Evolutionary conservation across 2,888 invertebrate species (phyloP).

Genomic region (Sesia apiformis): DNA sequence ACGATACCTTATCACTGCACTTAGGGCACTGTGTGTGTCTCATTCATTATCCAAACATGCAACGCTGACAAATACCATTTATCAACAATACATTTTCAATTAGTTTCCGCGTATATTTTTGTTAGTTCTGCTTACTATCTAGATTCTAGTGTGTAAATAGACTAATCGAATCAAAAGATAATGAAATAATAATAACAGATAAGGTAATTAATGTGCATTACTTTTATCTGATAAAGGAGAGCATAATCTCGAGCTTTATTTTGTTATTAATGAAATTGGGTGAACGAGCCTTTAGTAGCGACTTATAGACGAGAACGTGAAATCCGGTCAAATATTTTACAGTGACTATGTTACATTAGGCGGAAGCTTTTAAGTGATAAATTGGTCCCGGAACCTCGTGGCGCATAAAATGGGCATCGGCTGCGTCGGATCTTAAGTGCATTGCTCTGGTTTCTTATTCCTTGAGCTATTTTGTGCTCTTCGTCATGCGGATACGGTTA

Average conservation of each 20-base stretch:
- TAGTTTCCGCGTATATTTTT: no score
- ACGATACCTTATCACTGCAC: conserved; percentile 55
- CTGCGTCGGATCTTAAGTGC: conserved; percentile 46
- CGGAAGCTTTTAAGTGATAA: conserved; percentile 73
- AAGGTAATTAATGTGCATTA: no score
- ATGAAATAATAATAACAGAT: no score
- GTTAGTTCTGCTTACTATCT: no score
- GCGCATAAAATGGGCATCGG: conserved; percentile 63
- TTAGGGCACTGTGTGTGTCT: neutral
- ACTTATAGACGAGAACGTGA: neutral
- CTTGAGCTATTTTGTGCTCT: conserved; percentile 12
- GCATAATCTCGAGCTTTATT: no score
- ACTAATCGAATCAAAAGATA: no score
- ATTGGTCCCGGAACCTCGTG: conserved; percentile 66
- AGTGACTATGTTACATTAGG: conserved; percentile 30
- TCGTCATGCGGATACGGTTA: conserved; percentile 7
- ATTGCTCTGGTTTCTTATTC: conserved; percentile 38
- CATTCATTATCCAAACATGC: neutral
- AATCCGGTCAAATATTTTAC: neutral
- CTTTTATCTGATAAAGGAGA: no score
- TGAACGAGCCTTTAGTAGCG: no score
- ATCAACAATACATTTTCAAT: no score
- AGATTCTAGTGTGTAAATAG: no score
- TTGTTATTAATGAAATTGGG: no score
- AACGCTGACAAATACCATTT: no score